Base-by-base conservation (phyloP, 2,888 invertebrate species). In the Rhingia rostrata region DNA sequence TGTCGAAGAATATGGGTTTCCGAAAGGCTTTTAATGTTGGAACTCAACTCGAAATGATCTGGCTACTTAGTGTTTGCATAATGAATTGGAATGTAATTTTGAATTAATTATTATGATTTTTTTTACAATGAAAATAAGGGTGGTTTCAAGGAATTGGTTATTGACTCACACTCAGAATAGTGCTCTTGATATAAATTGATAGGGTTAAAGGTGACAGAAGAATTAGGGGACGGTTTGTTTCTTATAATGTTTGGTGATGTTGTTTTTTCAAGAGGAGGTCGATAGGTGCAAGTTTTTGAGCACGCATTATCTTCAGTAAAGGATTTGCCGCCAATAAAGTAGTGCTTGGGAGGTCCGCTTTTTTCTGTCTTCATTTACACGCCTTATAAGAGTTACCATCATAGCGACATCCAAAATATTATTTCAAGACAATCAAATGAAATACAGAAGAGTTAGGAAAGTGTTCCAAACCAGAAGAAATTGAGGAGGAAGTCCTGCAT, bases 1-100 rank as follows among this genome's bases (percentile, higher is more conserved):
- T 77, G 75, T 58, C 35, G 10, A 6, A 64, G 49, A 32, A 10
- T 73, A 47, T 60, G 45, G 30, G 35, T 69, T 67, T 37, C 12
- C 35, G 45, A 72, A 74, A 63, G 69, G 58, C 37, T 53, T 56
- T 41, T 32, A 41, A 39, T 58, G 41, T 67, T 53, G 45, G 39
- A 70, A 81, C 75, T 77, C 60, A 82, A 77, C 60, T 82, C 53
- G 39, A 64, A 58, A 51, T 58, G 67, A 69, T 67, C 49, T 74
- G 63, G 53, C 63, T 63, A 63, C 70, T 78, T 70, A 78, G 69
- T 70, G 77, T 56, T 78, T 63, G 70, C 61, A 70, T 70, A 70
- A 41, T 54, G 45, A 54, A 80, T 60, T 54, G 53, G 54, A 74
- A 69, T 74, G 47, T 12, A 49, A 60, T 63, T 63, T 39, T 32